phyloP scores from a whole-genome alignment of 2,888 invertebrate genomes.

The Heliconius charithonia region DNA sequence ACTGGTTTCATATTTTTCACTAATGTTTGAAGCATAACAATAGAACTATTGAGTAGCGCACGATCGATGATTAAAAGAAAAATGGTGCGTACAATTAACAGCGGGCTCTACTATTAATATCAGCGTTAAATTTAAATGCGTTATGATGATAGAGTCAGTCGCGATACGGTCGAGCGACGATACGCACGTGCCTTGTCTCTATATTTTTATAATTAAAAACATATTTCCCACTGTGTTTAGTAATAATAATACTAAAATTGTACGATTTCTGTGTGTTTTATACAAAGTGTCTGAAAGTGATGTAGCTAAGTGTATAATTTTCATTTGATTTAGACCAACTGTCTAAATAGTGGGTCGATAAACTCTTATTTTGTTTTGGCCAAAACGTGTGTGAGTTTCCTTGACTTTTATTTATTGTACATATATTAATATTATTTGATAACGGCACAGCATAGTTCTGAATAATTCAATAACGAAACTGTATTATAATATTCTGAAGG shows the following conservation, averaged over 20 bases:
- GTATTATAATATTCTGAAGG: background rate
- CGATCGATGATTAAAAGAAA: constrained; percentile 8
- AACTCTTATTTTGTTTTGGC: constrained; percentile 21
- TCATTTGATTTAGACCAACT: constrained; percentile 7
- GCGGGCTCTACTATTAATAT: constrained; percentile 45
- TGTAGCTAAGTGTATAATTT: background rate
- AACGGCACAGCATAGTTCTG: background rate
- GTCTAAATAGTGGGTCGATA: constrained; percentile 24
- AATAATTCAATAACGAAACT: background rate
- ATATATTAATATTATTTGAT: constrained; percentile 3
- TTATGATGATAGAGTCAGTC: constrained; percentile 45
- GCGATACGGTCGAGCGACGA: constrained; percentile 26
- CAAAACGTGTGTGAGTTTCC: constrained; percentile 29
- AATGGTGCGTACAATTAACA: constrained; percentile 39
- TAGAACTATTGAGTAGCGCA: constrained; percentile 11
- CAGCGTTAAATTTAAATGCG: constrained; percentile 46
- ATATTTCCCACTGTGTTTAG: background rate
- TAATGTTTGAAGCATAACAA: background rate
- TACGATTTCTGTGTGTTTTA: background rate
- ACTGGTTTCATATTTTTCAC: background rate
- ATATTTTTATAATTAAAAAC: background rate
- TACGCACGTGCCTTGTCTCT: constrained; percentile 10
- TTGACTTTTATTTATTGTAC: constrained; percentile 27
- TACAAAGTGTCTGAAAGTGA: background rate
- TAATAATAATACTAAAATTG: background rate